Conservation (phyloP, 2,797 vertebrate genomes). For the Nothura maculosa region DNA sequence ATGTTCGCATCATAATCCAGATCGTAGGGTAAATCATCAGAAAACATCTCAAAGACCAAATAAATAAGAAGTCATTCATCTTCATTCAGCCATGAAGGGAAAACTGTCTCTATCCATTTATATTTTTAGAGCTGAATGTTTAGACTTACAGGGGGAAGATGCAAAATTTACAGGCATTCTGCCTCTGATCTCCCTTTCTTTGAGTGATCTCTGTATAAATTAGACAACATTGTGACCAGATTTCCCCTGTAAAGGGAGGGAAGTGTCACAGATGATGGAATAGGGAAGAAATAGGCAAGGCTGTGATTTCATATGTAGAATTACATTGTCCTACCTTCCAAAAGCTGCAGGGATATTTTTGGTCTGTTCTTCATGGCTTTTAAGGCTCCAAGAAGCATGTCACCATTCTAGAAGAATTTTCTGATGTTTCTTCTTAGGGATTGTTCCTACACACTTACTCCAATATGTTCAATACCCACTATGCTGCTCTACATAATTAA, state of each 20-base stretch:
- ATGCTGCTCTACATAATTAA: not conserved
- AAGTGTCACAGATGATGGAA: not conserved
- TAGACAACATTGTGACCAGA: not conserved
- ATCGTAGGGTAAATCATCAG: not conserved
- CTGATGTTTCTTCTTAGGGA: not conserved
- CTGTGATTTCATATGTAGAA: not conserved
- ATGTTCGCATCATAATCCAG: conserved; percentile 16
- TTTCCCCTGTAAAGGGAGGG: not conserved
- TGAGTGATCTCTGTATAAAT: not conserved
- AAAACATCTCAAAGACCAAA: not conserved
- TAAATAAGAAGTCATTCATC: conserved; percentile 8
- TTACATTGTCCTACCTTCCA: not conserved
- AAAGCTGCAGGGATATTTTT: not conserved
- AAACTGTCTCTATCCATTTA: not conserved
- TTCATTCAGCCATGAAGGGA: not conserved
- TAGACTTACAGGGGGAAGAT: not conserved
- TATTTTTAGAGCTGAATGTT: not conserved
- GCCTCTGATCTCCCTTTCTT: not conserved
- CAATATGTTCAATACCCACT: not conserved
- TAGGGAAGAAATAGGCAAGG: not conserved
- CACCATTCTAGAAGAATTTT: not conserved
- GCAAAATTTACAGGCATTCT: not conserved
- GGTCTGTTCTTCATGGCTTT: not conserved
- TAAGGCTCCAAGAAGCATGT: not conserved
- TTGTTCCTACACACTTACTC: not conserved